Conservation (phyloP, 2,797 vertebrate species). For the Australoheros facetus region DNA sequence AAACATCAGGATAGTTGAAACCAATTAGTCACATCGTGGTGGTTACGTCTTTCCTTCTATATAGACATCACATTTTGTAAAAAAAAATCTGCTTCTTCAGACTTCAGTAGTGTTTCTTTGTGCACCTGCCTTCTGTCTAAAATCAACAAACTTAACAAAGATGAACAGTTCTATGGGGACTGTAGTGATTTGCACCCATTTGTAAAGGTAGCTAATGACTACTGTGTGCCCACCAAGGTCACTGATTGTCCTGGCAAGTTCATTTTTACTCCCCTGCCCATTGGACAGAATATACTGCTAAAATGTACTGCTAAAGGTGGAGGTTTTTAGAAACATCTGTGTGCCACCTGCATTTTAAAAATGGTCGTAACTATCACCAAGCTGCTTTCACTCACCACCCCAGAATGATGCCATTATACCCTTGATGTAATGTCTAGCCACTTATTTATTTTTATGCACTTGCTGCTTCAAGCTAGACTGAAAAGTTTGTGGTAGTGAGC, state of each 20-base stretch:
- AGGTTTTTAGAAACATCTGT: slow-evolving; percentile 17
- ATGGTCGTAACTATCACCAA: not conserved
- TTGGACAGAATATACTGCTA: not conserved
- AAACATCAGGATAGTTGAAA: not conserved
- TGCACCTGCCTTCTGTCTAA: not conserved
- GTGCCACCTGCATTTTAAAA: not conserved
- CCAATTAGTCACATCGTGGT: not conserved
- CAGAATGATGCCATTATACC: slow-evolving; percentile 20
- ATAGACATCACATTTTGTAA: not conserved
- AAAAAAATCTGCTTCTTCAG: not conserved
- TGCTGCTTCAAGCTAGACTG: slow-evolving; percentile 16
- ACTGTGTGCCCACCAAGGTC: not conserved
- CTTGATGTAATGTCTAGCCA: slow-evolving; percentile 40
- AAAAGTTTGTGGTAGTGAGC: not conserved
- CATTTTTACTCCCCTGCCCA: not conserved
- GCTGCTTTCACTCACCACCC: slow-evolving; percentile 2
- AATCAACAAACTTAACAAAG: not conserved
- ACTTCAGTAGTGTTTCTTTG: not conserved
- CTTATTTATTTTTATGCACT: slow-evolving; percentile 39
- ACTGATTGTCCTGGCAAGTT: not conserved
- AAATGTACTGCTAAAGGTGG: not conserved
- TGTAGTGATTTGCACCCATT: not conserved
- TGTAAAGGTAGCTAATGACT: not conserved
- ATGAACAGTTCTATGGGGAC: not conserved
- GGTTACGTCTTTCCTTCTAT: not conserved